A percentile compares a stretch with the other conserved stretches of the same genome.
These are phyloP conservation scores for Argynnis bischoffii DNA, from an alignment of 2,888 invertebrate species.

Conservation along the genomic window DNA sequence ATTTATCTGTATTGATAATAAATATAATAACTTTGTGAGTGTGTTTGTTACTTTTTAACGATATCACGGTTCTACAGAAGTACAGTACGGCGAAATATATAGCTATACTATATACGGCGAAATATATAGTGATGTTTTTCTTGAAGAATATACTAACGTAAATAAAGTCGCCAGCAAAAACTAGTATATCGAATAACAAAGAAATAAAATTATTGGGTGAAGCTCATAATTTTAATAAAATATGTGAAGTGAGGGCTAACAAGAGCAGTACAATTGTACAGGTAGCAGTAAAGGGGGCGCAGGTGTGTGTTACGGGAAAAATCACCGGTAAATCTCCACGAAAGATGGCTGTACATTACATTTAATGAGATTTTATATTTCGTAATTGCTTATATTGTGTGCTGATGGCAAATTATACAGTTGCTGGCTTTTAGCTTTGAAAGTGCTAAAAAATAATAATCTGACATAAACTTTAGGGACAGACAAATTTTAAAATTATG, in stretches of 20 bases:
- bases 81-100: too few relatives aligned
- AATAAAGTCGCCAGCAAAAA: too few relatives aligned
- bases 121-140: not conserved
- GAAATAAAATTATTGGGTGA: conserved; percentile 14
- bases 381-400: conserved; percentile 11
- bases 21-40: too few relatives aligned
- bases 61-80: too few relatives aligned
- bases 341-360: conserved; percentile 16
- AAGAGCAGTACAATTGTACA: conserved; percentile 21
- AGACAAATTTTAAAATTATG: too few relatives aligned
- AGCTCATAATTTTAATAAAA: conserved; percentile 25
- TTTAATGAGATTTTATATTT: conserved; percentile 24
- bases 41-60: too few relatives aligned
- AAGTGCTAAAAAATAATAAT: not conserved
- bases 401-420: not conserved
- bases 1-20: too few relatives aligned
- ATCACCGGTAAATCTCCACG: conserved; percentile 22
- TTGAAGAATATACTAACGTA: too few relatives aligned
- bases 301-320: conserved; percentile 30
- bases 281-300: conserved; percentile 12
- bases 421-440: not conserved
- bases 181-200: not conserved
- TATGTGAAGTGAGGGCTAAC: conserved; percentile 29
- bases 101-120: too few relatives aligned
- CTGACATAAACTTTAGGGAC: too few relatives aligned